These are phyloP conservation scores for Saccopteryx bilineata DNA, from an alignment of 2,113 vertebrate genomes.

Conservation along the genomic window DNA sequence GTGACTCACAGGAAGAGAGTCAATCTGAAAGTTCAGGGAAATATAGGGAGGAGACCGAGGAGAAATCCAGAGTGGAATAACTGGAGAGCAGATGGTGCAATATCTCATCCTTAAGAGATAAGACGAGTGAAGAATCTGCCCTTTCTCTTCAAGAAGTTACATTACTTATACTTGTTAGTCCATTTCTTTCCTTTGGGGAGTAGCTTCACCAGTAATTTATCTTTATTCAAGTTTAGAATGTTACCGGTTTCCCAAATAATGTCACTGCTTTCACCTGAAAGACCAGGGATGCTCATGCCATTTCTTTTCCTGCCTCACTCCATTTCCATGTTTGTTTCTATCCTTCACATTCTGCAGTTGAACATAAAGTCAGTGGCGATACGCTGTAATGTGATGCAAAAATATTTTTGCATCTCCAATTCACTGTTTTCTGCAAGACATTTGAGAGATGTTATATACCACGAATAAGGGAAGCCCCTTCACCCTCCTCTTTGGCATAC, in stretches of 20 bases:
- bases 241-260: background rate
- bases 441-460: conserved; percentile 63
- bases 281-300: background rate
- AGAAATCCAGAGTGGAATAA: conserved; percentile 66
- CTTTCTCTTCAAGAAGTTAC: conserved; percentile 69
- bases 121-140: conserved; percentile 62
- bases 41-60: conserved; percentile 65
- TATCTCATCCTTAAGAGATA: conserved; percentile 77
- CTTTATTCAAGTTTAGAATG: conserved; percentile 50
- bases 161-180: conserved; percentile 1
- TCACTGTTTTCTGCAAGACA: conserved; percentile 54
- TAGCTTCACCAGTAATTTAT: conserved; percentile 49
- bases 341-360: background rate
- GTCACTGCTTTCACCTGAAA: background rate
- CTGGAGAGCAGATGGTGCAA: conserved; percentile 76
- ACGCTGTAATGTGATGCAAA: background rate
- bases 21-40: conserved; percentile 76
- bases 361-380: background rate
- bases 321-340: background rate
- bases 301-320: background rate
- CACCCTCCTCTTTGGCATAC: conserved; percentile 8
- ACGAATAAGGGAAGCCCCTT: conserved; percentile 49
- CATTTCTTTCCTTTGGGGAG: conserved; percentile 36
- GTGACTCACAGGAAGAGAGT: conserved; percentile 81
- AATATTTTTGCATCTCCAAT: conserved; percentile 41